phyloP scores from a whole-genome alignment of 2,797 vertebrate genomes.

The Coracias cyanogaster region DNA sequence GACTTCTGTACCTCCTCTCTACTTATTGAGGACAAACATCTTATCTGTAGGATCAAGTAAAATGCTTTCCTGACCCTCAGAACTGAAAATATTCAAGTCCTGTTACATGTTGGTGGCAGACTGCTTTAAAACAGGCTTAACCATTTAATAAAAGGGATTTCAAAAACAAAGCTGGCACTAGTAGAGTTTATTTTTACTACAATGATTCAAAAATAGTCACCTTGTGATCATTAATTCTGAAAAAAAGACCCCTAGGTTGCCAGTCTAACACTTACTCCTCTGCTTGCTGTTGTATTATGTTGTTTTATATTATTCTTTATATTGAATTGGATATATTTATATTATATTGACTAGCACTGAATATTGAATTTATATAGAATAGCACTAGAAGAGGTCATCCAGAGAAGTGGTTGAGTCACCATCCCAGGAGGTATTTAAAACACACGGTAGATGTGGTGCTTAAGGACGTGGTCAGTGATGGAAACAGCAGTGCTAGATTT shows the following conservation, averaged over 20 bases:
- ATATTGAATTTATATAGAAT: neutral
- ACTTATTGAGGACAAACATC: neutral
- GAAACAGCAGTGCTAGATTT: neutral
- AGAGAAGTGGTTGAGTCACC: neutral
- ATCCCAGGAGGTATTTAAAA: neutral
- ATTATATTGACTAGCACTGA: neutral
- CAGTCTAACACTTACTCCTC: neutral
- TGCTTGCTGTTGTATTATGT: neutral
- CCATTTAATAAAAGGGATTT: neutral
- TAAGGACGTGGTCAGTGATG: neutral
- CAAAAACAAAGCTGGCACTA: neutral
- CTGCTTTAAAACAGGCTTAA: neutral
- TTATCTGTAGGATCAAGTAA: neutral
- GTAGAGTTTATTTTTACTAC: neutral
- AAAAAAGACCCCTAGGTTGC: neutral
- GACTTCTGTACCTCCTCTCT: neutral
- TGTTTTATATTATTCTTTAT: neutral
- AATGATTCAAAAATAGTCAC: neutral
- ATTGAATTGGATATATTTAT: neutral
- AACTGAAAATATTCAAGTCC: neutral
- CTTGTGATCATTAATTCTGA: neutral
- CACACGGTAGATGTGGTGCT: neutral
- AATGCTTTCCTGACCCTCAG: neutral
- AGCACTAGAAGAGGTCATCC: neutral
- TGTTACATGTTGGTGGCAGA: accelerated